These are phyloP conservation scores for Microtus ochrogaster DNA, from an alignment of 2,113 vertebrate species.

Conservation along the genomic window DNA sequence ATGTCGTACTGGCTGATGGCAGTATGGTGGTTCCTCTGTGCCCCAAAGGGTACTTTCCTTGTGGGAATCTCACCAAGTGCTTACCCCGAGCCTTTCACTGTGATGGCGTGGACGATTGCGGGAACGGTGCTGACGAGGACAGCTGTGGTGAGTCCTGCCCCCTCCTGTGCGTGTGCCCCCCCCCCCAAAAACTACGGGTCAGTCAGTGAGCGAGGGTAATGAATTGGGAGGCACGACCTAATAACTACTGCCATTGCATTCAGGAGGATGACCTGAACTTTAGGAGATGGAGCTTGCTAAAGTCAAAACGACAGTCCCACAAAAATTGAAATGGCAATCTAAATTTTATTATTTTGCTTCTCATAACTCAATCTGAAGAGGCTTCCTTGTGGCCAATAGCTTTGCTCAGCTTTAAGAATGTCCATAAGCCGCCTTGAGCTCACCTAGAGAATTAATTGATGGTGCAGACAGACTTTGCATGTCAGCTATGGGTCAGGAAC, in stretches of 20 bases:
- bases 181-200: not conserved
- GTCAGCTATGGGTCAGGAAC: not conserved
- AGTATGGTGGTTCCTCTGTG: slow-evolving; percentile 76
- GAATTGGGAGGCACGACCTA: not conserved
- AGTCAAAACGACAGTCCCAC: not conserved
- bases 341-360: not conserved
- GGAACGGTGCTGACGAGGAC: slow-evolving; percentile 89
- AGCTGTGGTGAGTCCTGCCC: slow-evolving; percentile 84
- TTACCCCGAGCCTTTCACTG: slow-evolving; percentile 88
- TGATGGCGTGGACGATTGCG: slow-evolving; percentile 89
- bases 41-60: slow-evolving; percentile 89
- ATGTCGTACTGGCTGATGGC: slow-evolving; percentile 73
- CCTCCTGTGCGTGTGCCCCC: not conserved
- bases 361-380: slow-evolving; percentile 22
- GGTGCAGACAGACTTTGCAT: not conserved
- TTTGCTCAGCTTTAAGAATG: not conserved
- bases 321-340: slow-evolving; percentile 4
- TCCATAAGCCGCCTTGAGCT: not conserved
- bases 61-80: slow-evolving; percentile 88
- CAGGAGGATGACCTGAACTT: not conserved
- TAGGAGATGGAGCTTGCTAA: not conserved
- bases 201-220: not conserved
- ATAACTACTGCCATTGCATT: not conserved
- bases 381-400: not conserved
- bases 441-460: not conserved